These are phyloP conservation scores for Nixonia krombeini DNA, from an alignment of 1,140 invertebrate species.

Conservation along the genomic window DNA sequence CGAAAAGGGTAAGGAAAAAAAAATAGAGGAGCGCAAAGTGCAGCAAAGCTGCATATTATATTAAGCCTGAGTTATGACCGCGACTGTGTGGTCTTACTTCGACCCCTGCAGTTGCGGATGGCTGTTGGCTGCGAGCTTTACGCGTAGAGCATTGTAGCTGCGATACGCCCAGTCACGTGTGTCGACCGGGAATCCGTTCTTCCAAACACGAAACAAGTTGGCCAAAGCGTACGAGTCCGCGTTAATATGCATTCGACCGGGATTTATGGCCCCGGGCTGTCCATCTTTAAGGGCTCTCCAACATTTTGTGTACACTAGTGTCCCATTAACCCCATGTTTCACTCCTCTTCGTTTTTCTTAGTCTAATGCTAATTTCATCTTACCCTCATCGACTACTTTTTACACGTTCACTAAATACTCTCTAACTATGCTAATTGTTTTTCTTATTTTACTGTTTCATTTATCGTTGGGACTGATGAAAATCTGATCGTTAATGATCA, in stretches of 20 bases:
- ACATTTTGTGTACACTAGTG: conserved; percentile 30
- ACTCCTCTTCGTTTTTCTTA: too few species aligned
- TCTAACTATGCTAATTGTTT: too few species aligned
- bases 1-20: conserved; percentile 13
- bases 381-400: too few species aligned
- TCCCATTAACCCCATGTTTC: too few species aligned
- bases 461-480: too few species aligned
- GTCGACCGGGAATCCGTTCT: conserved; percentile 29
- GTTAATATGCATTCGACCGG: conserved; percentile 26
- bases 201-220: conserved; percentile 1
- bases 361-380: too few species aligned
- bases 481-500: too few species aligned
- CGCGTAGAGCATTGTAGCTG: conserved; percentile 3
- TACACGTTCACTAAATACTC: too few species aligned
- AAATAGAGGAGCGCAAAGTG: conserved; percentile 11
- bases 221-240: conserved; percentile 5
- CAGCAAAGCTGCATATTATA: conserved; percentile 41
- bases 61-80: conserved; percentile 36
- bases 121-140: conserved; percentile 15
- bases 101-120: conserved; percentile 19
- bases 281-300: conserved; percentile 22
- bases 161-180: conserved; percentile 23
- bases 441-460: too few species aligned
- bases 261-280: conserved; percentile 32
- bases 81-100: conserved; percentile 39